Base-by-base conservation (phyloP, 2,888 invertebrate species). In the Drosophila mulleri region DNA sequence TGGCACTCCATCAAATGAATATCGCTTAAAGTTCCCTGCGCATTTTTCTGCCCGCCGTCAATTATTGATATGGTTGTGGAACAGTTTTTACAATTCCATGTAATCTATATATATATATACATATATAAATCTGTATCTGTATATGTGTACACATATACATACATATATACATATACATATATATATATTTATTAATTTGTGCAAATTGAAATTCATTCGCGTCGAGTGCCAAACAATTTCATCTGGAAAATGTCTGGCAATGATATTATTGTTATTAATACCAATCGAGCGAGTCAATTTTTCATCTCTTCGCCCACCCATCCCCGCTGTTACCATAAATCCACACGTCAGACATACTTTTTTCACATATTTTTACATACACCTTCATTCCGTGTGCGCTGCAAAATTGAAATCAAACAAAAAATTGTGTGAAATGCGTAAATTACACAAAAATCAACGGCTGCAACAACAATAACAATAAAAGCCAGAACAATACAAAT, bases 371-470 rank as follows among this genome's bases (percentile, higher is more conserved):
- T 47, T 29, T 37, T 23, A 11, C 52, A 54, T 14, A 54, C 16
- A 37, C 52, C 52, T 50, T 29, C 20, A 56, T 74, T 29, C 35
- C 20, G 8, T 58, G 26, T 9, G n/a, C 39, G 18, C 75, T 72
- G 65, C 75, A 74, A 75, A 82, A 84, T 84, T 74, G 84, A 78
- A 89, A 44, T 20, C 20, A 14, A 14, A 45, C 7, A 23, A 87
- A 89, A 89, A 86, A 88, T 77, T 80, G 69, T 65, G 52, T 69
- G 64, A 69, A 80, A 56, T 64, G 72, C 78, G 85, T 75, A 87
- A 85, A 82, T 86, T 84, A 89, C 84, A 80, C 79, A 87, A 87
- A 87, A 89, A 87, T 83, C 87, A 86, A 72, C 86, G 70, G 47
- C 72, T 67, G 53, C 32, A 61, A 59, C 32, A 61, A 59, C 66